phyloP scores from a whole-genome alignment of 2,113 vertebrate genomes.

The Hydropotes inermis region DNA sequence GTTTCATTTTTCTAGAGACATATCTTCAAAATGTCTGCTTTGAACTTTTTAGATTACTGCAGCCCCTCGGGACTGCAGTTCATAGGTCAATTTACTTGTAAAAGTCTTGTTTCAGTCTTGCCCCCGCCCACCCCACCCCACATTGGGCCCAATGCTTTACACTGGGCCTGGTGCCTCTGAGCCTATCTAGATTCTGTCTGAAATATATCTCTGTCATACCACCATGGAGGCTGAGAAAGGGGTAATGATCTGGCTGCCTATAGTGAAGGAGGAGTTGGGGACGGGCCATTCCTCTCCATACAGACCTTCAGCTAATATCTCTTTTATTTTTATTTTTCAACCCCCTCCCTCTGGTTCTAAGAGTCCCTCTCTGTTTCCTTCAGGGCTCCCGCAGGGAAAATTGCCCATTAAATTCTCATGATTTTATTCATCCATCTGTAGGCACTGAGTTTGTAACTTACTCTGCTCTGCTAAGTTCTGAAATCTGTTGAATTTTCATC shows the following conservation, averaged over 20 bases:
- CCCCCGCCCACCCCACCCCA: neutral
- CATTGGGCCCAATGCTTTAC: neutral
- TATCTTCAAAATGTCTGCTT: neutral
- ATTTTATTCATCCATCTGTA: neutral
- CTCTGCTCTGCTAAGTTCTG: neutral
- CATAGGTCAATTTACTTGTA: neutral
- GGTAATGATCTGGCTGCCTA: neutral
- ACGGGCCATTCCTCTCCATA: neutral
- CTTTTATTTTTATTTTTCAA: neutral
- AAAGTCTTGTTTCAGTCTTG: neutral
- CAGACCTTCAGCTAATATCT: neutral
- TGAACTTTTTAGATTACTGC: neutral
- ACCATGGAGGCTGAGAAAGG: neutral
- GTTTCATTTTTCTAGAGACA: neutral
- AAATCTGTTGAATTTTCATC: slow-evolving; percentile 15
- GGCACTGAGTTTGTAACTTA: neutral
- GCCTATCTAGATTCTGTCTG: slow-evolving; percentile 1
- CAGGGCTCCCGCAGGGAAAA: neutral
- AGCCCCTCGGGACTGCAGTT: neutral
- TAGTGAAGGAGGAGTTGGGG: neutral
- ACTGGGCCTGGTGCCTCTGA: neutral
- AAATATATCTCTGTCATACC: neutral
- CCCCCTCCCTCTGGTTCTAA: neutral
- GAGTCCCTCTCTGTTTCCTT: neutral
- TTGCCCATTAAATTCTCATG: neutral